Conservation (phyloP, 2,113 vertebrate species). For the Chloropsis hardwickii region DNA sequence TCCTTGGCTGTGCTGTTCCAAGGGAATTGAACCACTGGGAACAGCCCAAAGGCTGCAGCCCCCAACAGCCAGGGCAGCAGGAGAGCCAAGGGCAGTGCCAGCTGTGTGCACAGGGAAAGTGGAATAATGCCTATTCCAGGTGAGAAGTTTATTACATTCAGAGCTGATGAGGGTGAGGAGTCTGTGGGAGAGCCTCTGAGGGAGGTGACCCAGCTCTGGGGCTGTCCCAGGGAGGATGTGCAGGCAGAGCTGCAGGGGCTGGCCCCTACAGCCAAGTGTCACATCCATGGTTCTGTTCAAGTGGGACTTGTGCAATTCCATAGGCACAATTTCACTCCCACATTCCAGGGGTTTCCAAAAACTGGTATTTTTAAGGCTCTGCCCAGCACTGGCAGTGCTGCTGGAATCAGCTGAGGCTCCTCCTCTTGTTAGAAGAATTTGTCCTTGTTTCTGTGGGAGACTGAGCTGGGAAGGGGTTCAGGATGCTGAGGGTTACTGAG, state of each 20-base stretch:
- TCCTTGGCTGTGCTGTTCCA: not conserved
- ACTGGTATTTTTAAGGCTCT: not conserved
- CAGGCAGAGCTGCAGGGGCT: not conserved
- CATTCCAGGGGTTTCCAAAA: not conserved
- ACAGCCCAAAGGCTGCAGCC: not conserved
- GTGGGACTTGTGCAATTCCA: not conserved
- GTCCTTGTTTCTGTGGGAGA: not conserved
- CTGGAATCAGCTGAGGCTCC: slow-evolving; percentile 13
- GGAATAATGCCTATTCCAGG: not conserved
- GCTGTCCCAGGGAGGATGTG: not conserved
- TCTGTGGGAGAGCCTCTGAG: not conserved
- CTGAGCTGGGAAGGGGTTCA: not conserved
- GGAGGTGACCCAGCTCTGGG: not conserved
- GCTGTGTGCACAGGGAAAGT: not conserved
- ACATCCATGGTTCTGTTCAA: not conserved
- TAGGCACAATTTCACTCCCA: not conserved
- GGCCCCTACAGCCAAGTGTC: not conserved
- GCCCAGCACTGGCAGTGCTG: not conserved
- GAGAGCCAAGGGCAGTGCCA: not conserved
- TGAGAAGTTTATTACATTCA: not conserved
- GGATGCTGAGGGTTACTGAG: not conserved
- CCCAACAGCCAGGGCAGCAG: not conserved
- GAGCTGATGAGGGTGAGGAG: not conserved
- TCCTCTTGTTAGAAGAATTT: not conserved
- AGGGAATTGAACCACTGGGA: not conserved